Percentiles rank a stretch among this genome's conserved stretches.
These are phyloP conservation scores for Parochlus steinenii DNA, from an alignment of 2,888 invertebrate species.

Conservation along the genomic window DNA sequence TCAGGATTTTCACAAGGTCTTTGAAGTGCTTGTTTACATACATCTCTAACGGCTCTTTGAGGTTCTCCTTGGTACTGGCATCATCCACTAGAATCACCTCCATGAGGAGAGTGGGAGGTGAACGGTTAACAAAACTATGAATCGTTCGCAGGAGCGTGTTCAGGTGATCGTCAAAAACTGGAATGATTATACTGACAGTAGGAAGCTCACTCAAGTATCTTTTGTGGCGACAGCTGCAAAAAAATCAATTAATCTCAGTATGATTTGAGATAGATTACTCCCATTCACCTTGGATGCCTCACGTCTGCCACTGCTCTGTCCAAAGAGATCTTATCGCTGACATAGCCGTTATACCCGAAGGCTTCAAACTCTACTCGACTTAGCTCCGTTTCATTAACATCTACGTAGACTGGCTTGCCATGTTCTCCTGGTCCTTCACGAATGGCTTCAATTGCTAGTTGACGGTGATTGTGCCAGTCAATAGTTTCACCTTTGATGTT, in stretches of 20 bases:
- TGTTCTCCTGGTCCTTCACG: slow-evolving; percentile 43
- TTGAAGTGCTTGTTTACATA: slow-evolving; percentile 51
- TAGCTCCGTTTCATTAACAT: slow-evolving; percentile 36
- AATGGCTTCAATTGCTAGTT: slow-evolving; percentile 40
- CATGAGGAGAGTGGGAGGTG: slow-evolving; percentile 58
- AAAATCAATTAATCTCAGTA: slow-evolving; percentile 8
- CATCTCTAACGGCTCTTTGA: slow-evolving; percentile 54
- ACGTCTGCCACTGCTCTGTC: slow-evolving; percentile 71
- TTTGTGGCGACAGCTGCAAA: slow-evolving; percentile 43
- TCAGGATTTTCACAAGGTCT: slow-evolving; percentile 52
- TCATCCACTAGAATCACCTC: slow-evolving; percentile 86
- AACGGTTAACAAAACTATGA: slow-evolving; percentile 63
- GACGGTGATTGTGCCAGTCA: slow-evolving; percentile 63
- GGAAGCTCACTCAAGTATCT: slow-evolving; percentile 54
- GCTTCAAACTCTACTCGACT: slow-evolving; percentile 59
- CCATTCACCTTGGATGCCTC: slow-evolving; percentile 41
- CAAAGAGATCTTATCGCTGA: slow-evolving; percentile 82
- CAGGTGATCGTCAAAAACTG: slow-evolving; percentile 89
- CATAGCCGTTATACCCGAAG: slow-evolving; percentile 89
- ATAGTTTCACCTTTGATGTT: slow-evolving; percentile 32
- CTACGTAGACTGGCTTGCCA: slow-evolving; percentile 46
- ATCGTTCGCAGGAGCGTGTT: slow-evolving; percentile 64
- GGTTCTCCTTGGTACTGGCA: slow-evolving; percentile 56
- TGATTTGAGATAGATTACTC: no score
- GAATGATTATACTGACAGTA: slow-evolving; percentile 75